Base-by-base conservation (phyloP, 2,888 invertebrate species). In the Ctena decussata region DNA sequence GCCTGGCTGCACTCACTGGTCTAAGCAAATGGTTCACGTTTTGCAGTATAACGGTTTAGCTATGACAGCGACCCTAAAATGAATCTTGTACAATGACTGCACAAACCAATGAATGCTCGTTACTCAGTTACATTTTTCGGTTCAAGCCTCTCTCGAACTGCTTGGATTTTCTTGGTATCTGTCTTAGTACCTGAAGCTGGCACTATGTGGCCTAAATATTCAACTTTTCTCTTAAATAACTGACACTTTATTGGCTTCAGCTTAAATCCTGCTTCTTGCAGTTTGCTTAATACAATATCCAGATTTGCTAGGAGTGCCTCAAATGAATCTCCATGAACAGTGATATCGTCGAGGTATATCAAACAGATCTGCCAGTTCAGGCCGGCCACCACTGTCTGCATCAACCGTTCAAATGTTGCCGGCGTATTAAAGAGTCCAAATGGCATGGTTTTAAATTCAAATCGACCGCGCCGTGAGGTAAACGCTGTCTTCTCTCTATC, bases 321-420 rank as follows among this genome's bases (percentile, higher is more conserved):
- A 57, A 85, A 85, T 41, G 77, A 70, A 37, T 74, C 73, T 35
- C 80, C 81, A 12, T 27, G 27, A 12, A 85, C 70, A n/a, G n/a
- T n/a, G n/a, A n/a, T n/a, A n/a, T n/a, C n/a, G n/a, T n/a, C n/a
- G n/a, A n/a, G n/a, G n/a, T n/a, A n/a, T n/a, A n/a, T n/a, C n/a
- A n/a, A n/a, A n/a, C n/a, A n/a, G n/a, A n/a, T n/a, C n/a, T n/a
- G n/a, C n/a, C n/a, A n/a, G n/a, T n/a, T n/a, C n/a, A n/a, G n/a
- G n/a, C n/a, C n/a, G n/a, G n/a, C n/a, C 11, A 85, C 32, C 0
- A 85, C 82, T 15, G 32, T 37, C 24, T 85, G 81, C 75, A 85
- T 85, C 0, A 84, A n/a, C 18, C 84, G n/a, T 57, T 84, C 80
- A 53, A 81, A 85, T 0, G 85, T 91, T 11, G 86, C 82, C n/a